These are phyloP conservation scores for Campoplex nolae DNA, from an alignment of 2,888 invertebrate genomes.

Conservation along the genomic window DNA sequence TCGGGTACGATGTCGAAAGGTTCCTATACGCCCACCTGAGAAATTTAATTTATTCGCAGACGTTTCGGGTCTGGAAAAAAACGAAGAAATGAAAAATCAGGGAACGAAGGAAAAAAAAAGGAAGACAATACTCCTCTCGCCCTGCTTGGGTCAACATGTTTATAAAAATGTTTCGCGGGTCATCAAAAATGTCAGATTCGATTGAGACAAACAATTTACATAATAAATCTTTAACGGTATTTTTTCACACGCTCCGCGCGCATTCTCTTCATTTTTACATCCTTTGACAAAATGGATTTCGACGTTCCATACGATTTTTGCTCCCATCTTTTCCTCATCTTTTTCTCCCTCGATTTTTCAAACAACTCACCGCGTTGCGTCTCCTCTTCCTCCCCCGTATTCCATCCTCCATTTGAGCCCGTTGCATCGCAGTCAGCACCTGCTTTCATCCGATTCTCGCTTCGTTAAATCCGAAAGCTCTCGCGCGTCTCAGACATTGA, in stretches of 20 bases:
- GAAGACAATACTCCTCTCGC: neutral
- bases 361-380: neutral
- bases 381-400: slow-evolving; percentile 11
- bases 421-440: slow-evolving; percentile 46
- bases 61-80: slow-evolving; percentile 16
- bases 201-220: neutral
- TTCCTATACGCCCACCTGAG: slow-evolving; percentile 17
- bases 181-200: neutral
- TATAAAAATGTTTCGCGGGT: neutral
- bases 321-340: slow-evolving; percentile 34
- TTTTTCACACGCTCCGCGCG: neutral
- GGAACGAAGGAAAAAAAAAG: neutral
- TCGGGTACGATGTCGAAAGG: no score
- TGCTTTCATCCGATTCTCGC: slow-evolving; percentile 68
- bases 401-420: slow-evolving; percentile 1
- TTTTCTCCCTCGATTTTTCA: slow-evolving; percentile 33
- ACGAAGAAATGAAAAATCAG: neutral
- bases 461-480: slow-evolving; percentile 68
- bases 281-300: slow-evolving; percentile 27
- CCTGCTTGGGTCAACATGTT: neutral
- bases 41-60: slow-evolving; percentile 62
- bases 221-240: neutral
- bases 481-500: slow-evolving; percentile 65
- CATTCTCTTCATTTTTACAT: neutral
- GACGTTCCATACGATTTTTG: slow-evolving; percentile 54